Conservation (phyloP, 2,888 invertebrate genomes). For the Coelopa pilipes region DNA sequence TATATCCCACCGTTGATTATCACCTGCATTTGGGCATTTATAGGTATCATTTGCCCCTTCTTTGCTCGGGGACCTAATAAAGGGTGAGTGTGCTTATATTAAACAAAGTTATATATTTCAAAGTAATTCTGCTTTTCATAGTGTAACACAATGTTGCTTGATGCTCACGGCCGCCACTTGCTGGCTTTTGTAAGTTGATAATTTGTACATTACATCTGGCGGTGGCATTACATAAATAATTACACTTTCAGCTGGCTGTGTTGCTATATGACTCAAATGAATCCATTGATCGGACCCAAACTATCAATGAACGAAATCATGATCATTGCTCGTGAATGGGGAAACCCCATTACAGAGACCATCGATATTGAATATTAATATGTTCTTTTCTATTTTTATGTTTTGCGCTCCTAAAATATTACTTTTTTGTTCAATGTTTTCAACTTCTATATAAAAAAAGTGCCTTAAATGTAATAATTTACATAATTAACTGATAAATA, state of each 20-base stretch:
- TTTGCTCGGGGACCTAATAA: slow-evolving; percentile 63
- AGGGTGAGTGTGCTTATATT: slow-evolving; percentile 52
- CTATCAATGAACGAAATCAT: slow-evolving; percentile 61
- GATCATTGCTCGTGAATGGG: slow-evolving; percentile 64
- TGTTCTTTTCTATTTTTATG: neutral
- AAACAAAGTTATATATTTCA: neutral
- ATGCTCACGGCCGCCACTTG: slow-evolving; percentile 64
- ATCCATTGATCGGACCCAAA: slow-evolving; percentile 63
- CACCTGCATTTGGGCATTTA: slow-evolving; percentile 60
- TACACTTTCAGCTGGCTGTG: slow-evolving; percentile 58
- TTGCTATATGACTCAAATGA: slow-evolving; percentile 64
- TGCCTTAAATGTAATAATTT: slow-evolving; percentile 41
- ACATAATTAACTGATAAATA: neutral
- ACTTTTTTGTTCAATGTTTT: neutral
- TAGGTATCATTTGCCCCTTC: slow-evolving; percentile 62
- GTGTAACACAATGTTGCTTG: slow-evolving; percentile 63
- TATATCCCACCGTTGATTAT: slow-evolving; percentile 58
- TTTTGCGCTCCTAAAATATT: neutral
- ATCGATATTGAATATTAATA: slow-evolving; percentile 50
- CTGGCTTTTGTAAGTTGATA: slow-evolving; percentile 62
- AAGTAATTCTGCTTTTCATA: slow-evolving; percentile 39
- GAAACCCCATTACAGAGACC: slow-evolving; percentile 55
- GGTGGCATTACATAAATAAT: neutral
- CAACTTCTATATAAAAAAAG: slow-evolving; percentile 20
- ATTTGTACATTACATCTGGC: slow-evolving; percentile 26